A percentile compares a stretch with the other conserved stretches of the same genome.
phyloP scores from a whole-genome alignment of 2,888 invertebrate genomes.

The Eremobia ochroleuca region DNA sequence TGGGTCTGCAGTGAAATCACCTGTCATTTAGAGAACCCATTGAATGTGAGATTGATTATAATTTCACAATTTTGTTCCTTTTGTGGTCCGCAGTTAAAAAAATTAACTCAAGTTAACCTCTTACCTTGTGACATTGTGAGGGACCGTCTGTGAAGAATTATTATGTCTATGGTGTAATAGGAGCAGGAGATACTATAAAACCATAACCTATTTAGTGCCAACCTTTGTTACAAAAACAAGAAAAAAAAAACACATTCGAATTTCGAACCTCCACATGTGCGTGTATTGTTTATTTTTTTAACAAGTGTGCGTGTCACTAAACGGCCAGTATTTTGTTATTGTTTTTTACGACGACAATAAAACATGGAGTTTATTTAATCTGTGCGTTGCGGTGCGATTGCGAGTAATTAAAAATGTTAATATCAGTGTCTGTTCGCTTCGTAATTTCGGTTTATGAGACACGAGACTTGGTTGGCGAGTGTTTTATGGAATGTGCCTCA shows the following conservation, averaged over 20 bases:
- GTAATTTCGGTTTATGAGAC: conserved; percentile 66
- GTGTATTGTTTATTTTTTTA: conserved; percentile 82
- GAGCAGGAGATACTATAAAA: conserved; percentile 41
- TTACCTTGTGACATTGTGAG: background rate
- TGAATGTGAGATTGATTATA: background rate
- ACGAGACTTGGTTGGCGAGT: conserved; percentile 52
- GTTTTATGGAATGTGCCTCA: conserved; percentile 52
- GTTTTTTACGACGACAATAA: conserved; percentile 82
- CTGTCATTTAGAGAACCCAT: background rate
- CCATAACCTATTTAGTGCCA: conserved; percentile 48
- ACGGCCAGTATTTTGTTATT: conserved; percentile 82
- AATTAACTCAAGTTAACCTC: background rate
- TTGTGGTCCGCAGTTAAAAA: background rate
- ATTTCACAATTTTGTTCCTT: background rate
- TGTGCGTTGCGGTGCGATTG: conserved; percentile 71
- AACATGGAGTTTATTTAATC: conserved; percentile 70
- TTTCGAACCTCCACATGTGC: conserved; percentile 75
- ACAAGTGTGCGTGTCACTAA: conserved; percentile 86
- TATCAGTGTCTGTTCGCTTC: conserved; percentile 62
- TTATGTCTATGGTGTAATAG: conserved; percentile 35
- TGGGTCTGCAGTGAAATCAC: background rate
- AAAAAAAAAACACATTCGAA: conserved; percentile 44
- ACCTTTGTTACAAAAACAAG: conserved; percentile 38
- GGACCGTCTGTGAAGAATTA: background rate
- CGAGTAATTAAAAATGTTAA: conserved; percentile 70